phyloP scores from a whole-genome alignment of 2,888 invertebrate genomes.

The Epinotia bilunana region DNA sequence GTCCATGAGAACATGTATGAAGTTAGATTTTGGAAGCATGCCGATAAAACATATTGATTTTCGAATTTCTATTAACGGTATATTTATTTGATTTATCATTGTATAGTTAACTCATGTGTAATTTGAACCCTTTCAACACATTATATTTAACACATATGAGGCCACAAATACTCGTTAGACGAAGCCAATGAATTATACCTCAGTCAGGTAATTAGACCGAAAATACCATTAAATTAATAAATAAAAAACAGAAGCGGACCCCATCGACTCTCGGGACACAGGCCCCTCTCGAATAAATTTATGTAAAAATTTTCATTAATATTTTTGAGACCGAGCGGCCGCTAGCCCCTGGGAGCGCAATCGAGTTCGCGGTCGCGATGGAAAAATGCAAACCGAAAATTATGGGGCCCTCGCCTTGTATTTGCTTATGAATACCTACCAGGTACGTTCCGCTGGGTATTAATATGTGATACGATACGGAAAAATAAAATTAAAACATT shows the following conservation, averaged over 20 bases:
- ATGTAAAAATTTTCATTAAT: conserved; percentile 85
- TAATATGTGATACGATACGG: conserved; percentile 72
- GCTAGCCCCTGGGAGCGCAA: conserved; percentile 82
- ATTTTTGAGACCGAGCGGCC: conserved; percentile 83
- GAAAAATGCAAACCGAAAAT: conserved; percentile 85
- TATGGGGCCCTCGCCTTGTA: conserved; percentile 83
- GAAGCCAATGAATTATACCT: conserved; percentile 82
- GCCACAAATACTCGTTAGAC: conserved; percentile 72
- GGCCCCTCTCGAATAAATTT: conserved; percentile 84
- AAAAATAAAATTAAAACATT: conserved; percentile 75
- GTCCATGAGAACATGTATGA: conserved; percentile 33
- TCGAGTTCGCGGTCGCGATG: conserved; percentile 84
- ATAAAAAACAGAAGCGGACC: conserved; percentile 81
- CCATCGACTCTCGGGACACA: conserved; percentile 72
- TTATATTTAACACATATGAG: conserved; percentile 64
- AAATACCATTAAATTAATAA: conserved; percentile 85
- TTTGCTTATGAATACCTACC: conserved; percentile 82
- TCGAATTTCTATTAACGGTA: background rate
- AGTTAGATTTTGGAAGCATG: conserved; percentile 5
- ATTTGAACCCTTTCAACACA: conserved; percentile 45
- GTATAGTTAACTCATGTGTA: background rate
- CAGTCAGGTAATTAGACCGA: conserved; percentile 83
- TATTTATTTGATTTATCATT: background rate
- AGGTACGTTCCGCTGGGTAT: conserved; percentile 68
- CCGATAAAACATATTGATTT: conserved; percentile 8